Evolutionary conservation across 2,113 vertebrate genomes (phyloP).

Genomic region (Brachyhypopomus gauderio): DNA sequence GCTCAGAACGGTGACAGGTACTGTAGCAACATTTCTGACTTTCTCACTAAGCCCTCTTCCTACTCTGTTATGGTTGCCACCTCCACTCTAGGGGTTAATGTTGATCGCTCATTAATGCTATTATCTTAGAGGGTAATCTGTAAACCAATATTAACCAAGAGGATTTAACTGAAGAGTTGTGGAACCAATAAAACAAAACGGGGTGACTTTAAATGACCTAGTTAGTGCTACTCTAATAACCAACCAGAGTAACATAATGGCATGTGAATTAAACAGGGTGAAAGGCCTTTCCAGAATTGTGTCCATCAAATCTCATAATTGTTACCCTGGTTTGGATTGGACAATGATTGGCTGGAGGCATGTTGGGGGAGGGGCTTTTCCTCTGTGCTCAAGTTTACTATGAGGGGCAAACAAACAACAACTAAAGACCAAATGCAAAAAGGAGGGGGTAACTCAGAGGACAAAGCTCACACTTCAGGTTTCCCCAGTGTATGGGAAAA

Average conservation of each 20-base stretch:
- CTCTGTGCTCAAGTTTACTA: constrained; percentile 48
- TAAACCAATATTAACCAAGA: constrained; percentile 61
- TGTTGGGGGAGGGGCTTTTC: constrained; percentile 29
- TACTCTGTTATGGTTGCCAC: constrained; percentile 52
- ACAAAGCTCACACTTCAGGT: neutral
- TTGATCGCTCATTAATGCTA: constrained; percentile 57
- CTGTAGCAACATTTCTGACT: constrained; percentile 5
- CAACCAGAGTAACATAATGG: constrained; percentile 16
- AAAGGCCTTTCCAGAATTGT: constrained; percentile 7
- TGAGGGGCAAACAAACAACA: constrained; percentile 50
- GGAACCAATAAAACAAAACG: constrained; percentile 48
- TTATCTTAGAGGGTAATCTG: constrained; percentile 60
- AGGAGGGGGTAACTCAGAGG: neutral
- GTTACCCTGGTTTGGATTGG: constrained; percentile 36
- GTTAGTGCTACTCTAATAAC: constrained; percentile 25
- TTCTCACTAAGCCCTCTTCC: neutral
- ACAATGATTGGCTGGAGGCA: neutral
- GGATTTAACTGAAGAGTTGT: constrained; percentile 40
- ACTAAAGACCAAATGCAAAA: neutral
- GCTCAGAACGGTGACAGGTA: constrained; percentile 1
- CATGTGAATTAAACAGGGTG: constrained; percentile 26
- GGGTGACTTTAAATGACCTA: constrained; percentile 24
- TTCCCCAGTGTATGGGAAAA: too few species aligned
- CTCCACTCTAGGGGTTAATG: constrained; percentile 62
- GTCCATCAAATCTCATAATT: constrained; percentile 31